Base-by-base conservation (phyloP, 2,113 vertebrate species). In the Gnathonemus longibarbis region DNA sequence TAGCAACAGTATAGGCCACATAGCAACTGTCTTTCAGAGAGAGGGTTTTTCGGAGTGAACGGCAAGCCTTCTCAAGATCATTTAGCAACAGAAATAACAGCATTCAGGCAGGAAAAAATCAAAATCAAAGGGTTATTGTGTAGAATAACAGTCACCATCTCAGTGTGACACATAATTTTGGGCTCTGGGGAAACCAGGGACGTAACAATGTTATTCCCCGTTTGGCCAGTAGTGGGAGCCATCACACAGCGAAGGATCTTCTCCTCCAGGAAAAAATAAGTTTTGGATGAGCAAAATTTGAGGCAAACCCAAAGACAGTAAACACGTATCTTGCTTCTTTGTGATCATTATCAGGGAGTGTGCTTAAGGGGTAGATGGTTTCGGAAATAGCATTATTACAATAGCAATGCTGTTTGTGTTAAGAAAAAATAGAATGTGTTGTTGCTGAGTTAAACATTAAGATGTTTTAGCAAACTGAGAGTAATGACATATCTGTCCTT, bases 191-290 rank as follows among this genome's bases (percentile, higher is more conserved):
- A 90, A 95, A 93, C 93, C 89, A 93, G 92, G 93, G 93, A 93
- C 95, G 95, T 94, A 94, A 93, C 87, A 94, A 17, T 90, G 92
- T 94, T 94, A 94, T 94, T 92, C 94, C 90, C 35, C 70, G 90
- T 89, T 92, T 84, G 83, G 91, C 88, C 62, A 89, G 88, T 86
- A 85, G 11, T 48, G 89, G 92, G 92, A 92, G 93, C 92, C 92
- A 93, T 91, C 46, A 86, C 91, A 91, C 93, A 94, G 95, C 94
- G 94, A 93, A 92, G 92, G 92, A 87, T 90, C 93, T 93, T 91
- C 89, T 93, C 91, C 93, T 89, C 89, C n/a, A 13, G 62, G 31
- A 90, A 88, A 84, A 92, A 94, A 93, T 89, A 90, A 95, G 92
- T 92, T 91, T 85, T 90, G 56, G 90, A 91, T 31, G 19, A 56